Base-by-base conservation (phyloP, 2,797 vertebrate genomes). In the Chiropotes sagulatus region DNA sequence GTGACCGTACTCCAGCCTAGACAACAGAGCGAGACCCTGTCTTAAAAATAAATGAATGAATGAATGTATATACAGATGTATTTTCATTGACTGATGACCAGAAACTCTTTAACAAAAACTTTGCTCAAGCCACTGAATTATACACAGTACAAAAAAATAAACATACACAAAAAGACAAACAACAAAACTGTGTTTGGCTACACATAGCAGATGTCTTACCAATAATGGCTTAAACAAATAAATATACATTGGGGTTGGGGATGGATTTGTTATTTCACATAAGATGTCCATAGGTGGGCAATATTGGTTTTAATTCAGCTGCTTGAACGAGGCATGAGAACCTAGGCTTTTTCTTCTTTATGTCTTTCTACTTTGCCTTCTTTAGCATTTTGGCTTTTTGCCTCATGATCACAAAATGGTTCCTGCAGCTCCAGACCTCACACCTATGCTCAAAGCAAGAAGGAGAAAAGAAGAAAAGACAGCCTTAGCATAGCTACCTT, bases 221-320 rank as follows among this genome's bases (percentile, higher is more conserved):
- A 20, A 20, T 22, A 20, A 28, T 8, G 39, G 44, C 83, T 46
- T 46, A n/a, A 72, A 90, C 41, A 39, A 28, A 54, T 2, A 44
- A 28, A 39, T n/a, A 19, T 52, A n/a, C n/a, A 2, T 17, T 26
- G 70, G 70, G 3, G 7, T 11, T 4, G 4, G 7, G 11, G 26
- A 3, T 0, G 0, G 7, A 54, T 54, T 64, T 64, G 46, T 70
- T 30, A 15, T 54, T 67, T n/a, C 22, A 7, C 3, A 10, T 26
- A 22, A 87, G 24, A 46, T 7, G 30, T 26, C 17, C 24, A 7
- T 5, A 72, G 30, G 3, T 14, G 24, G 24, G 50, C 26, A 33
- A 19, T 39, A 26, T 50, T 81, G 7, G 2, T 22, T 8, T 30
- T 12, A n/a, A 80, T 39, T 46, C 61, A 57, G 48, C 24, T 46